Conservation (phyloP, 1,140 invertebrate genomes). For the Monomorium pharaonis region DNA sequence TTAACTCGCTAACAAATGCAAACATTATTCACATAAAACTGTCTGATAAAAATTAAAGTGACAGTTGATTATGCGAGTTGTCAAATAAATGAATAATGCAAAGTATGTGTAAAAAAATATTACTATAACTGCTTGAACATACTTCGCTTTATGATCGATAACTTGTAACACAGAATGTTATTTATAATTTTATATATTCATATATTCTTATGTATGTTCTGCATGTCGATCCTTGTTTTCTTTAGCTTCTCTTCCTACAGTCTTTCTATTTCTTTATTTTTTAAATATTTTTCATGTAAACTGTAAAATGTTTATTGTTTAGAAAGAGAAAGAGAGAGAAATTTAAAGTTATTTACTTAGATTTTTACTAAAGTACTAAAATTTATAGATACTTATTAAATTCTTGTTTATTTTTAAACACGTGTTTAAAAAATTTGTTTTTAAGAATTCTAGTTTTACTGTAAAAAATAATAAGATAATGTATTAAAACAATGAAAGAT, state of each 20-base stretch:
- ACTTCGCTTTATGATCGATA: not conserved
- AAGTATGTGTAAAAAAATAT: not conserved
- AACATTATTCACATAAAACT: not conserved
- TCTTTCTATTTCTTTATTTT: not conserved
- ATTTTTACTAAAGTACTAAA: not conserved
- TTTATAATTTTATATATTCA: not conserved
- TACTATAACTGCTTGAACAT: not conserved
- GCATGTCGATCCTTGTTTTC: not conserved
- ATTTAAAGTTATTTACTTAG: not conserved
- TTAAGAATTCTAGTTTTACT: not conserved
- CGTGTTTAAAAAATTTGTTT: not conserved
- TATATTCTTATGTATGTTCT: not conserved
- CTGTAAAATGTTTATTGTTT: not conserved
- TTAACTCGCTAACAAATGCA: not conserved
- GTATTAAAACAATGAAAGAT: not conserved
- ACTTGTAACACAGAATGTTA: not conserved
- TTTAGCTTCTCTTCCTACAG: too few species aligned
- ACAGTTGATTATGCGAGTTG: not conserved
- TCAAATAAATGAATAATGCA: not conserved
- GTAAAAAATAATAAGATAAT: not conserved
- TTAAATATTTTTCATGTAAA: not conserved
- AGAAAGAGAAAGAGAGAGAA: not conserved
- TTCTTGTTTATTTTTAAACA: not conserved
- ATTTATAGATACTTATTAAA: not conserved
- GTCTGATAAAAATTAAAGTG: not conserved